phyloP scores from a whole-genome alignment of 2,888 invertebrate species.

The Acrocyrtus sp. region DNA sequence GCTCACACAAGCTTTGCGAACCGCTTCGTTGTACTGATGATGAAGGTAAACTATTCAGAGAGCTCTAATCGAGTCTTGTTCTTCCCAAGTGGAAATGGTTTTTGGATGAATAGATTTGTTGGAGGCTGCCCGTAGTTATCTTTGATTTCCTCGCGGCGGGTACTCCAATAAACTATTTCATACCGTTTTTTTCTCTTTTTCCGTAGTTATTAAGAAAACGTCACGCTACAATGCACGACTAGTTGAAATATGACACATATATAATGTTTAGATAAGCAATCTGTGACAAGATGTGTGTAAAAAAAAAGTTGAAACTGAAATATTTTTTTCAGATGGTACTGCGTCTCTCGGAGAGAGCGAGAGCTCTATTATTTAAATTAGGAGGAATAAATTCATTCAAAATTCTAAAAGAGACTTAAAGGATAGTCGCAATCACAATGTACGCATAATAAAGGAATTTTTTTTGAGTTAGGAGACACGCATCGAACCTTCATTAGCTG shows the following conservation, averaged over 20 bases:
- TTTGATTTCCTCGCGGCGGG: constrained; percentile 42
- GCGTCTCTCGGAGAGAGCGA: no score
- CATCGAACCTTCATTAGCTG: no score
- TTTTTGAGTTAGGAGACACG: no score
- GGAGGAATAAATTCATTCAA: no score
- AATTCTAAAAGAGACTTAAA: no score
- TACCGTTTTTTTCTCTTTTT: constrained; percentile 30
- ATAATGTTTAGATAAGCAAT: constrained; percentile 43
- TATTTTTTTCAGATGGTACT: background rate
- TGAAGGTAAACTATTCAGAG: no score
- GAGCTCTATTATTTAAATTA: no score
- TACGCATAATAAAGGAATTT: no score
- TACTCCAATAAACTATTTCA: constrained; percentile 52
- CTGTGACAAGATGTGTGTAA: constrained; percentile 41
- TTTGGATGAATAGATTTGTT: constrained; percentile 46
- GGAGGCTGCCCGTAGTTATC: constrained; percentile 51
- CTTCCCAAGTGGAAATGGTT: constrained; percentile 38
- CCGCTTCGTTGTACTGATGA: no score
- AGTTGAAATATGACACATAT: constrained; percentile 49
- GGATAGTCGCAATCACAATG: no score
- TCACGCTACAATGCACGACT: constrained; percentile 49
- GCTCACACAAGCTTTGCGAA: no score
- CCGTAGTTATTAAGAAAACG: constrained; percentile 34
- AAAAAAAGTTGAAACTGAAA: constrained; percentile 25
- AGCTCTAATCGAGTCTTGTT: constrained; percentile 34